Evolutionary conservation across 2,888 invertebrate genomes (phyloP).

Genomic region (Lasioglossum zephyrum): DNA sequence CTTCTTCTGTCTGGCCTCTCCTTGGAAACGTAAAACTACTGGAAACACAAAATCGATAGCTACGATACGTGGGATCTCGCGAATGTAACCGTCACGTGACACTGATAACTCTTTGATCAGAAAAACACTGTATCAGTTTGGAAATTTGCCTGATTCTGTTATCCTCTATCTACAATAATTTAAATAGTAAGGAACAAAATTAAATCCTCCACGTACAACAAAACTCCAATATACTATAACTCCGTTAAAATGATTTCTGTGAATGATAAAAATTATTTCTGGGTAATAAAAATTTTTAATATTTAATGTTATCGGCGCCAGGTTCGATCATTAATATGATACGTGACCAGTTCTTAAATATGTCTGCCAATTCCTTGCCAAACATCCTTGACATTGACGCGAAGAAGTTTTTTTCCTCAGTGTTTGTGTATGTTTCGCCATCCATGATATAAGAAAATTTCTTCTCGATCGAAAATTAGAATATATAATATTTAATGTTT

Average conservation of each 20-base stretch:
- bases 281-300: background rate
- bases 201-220: background rate
- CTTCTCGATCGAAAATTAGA: no score
- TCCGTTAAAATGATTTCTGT: background rate
- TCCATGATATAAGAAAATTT: no score
- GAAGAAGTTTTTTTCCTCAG: no score
- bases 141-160: background rate
- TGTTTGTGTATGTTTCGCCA: no score
- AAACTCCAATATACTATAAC: background rate
- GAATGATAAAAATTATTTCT: background rate
- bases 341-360: no score
- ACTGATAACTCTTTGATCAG: conserved; percentile 18
- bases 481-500: no score
- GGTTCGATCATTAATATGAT: no score
- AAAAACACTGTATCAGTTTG: background rate
- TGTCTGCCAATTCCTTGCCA: no score
- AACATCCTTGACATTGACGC: no score
- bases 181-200: background rate
- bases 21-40: conserved; percentile 77
- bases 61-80: conserved; percentile 62
- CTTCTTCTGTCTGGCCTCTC: conserved; percentile 68
- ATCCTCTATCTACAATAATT: no score
- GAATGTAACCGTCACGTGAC: conserved; percentile 37
- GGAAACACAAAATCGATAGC: conserved; percentile 77
- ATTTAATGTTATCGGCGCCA: no score